Base-by-base conservation (phyloP, 2,888 invertebrate genomes). In the Eupithecia subfuscata region DNA sequence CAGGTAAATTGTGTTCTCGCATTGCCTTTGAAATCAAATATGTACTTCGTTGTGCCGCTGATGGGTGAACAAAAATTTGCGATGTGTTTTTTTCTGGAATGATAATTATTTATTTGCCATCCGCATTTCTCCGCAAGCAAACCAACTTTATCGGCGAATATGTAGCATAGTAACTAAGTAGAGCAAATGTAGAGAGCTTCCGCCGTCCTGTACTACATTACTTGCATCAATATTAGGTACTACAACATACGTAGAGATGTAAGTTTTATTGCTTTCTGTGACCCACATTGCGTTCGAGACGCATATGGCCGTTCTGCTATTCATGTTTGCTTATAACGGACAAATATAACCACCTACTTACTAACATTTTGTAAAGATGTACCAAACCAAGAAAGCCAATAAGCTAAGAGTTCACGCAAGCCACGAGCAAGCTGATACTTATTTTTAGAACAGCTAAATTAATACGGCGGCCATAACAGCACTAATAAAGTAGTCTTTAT, bases 231-330 rank as follows among this genome's bases (percentile, higher is more conserved):
- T 76, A 76, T 75, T 70, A 22, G 68, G 43, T 68, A 78, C 74
- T 60, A 63, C 70, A 71, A 73, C 78, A 69, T 69, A 70, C 74
- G 69, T 74, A 76, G 65, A 68, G 69, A 72, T 70, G 75, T 76
- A 40, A 78, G 81, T 80, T 84, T 81, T 83, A 84, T 82, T 84
- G 79, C 78, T 79, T 80, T 80, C 80, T 80, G 80, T 87, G 88
- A 87, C 88, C 88, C 81, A 87, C 82, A 84, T 87, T 79, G 74
- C 79, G 78, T 82, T 80, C 80, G 80, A 79, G 82, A 81, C 81
- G 85, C 84, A 85, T 83, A 81, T 82, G 84, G 80, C 81, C 40
- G 77, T 75, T 77, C 78, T 76, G 71, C 70, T 79, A 74, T 77
- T 69, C 73, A 69, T 82, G 74, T 75, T 82, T 82, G 78, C 80